These are phyloP conservation scores for Peromyscus aztecus DNA, from an alignment of 2,797 vertebrate genomes.

Conservation along the genomic window DNA sequence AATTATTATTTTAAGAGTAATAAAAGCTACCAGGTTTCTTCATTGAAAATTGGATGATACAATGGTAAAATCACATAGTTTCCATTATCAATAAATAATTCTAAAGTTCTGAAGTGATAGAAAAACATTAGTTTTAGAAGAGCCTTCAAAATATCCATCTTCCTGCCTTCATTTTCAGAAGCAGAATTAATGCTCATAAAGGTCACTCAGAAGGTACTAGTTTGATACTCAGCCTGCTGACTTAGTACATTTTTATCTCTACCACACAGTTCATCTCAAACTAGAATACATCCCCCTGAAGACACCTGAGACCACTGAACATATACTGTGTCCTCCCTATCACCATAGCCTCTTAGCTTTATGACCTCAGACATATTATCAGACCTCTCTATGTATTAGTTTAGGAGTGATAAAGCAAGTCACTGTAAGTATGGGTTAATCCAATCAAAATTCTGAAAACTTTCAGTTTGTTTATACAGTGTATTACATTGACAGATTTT, in stretches of 20 bases:
- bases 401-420: not conserved
- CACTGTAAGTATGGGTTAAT: not conserved
- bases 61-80: conserved; percentile 23
- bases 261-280: not conserved
- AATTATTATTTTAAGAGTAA: conserved; percentile 43
- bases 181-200: conserved; percentile 16
- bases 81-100: conserved; percentile 37
- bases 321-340: not conserved
- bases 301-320: not conserved
- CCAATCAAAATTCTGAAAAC: not conserved
- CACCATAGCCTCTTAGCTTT: not conserved
- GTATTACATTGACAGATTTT: no score
- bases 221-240: not conserved
- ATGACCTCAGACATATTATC: not conserved
- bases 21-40: conserved; percentile 49
- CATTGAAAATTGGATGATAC: conserved; percentile 5
- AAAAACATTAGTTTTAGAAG: conserved; percentile 9
- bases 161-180: conserved; percentile 50
- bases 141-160: not conserved
- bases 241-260: not conserved
- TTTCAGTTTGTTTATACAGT: not conserved
- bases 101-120: not conserved
- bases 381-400: not conserved
- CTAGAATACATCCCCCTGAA: not conserved
- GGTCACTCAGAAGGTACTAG: not conserved